phyloP scores from a whole-genome alignment of 1,140 invertebrate genomes.

The Psilanteris sp. region DNA sequence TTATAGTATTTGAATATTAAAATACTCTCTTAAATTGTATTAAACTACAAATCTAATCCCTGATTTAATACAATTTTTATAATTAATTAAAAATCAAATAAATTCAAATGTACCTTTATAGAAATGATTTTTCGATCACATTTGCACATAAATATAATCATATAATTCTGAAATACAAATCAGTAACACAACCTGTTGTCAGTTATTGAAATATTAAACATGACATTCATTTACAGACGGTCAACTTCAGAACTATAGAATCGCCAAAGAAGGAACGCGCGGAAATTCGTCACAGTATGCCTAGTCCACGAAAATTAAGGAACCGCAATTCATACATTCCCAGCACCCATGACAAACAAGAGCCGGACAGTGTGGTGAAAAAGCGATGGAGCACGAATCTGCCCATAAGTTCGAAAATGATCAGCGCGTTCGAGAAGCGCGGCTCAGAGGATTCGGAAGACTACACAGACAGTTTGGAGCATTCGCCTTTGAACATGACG shows the following conservation, averaged over 20 bases:
- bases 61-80: too few species aligned
- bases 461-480: slow-evolving; percentile 87
- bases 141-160: too few species aligned
- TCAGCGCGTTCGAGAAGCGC: slow-evolving; percentile 85
- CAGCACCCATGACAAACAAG: slow-evolving; percentile 75
- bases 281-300: slow-evolving; percentile 73
- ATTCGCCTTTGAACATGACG: slow-evolving; percentile 76
- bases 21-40: too few species aligned
- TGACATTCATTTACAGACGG: slow-evolving; percentile 2
- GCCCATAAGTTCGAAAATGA: slow-evolving; percentile 82
- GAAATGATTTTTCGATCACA: too few species aligned
- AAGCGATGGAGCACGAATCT: slow-evolving; percentile 88
- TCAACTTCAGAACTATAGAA: slow-evolving; percentile 66
- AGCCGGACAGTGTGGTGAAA: slow-evolving; percentile 81
- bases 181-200: too few species aligned
- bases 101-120: too few species aligned
- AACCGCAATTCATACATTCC: slow-evolving; percentile 84
- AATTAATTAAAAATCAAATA: too few species aligned
- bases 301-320: slow-evolving; percentile 81
- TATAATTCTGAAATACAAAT: neutral
- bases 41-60: too few species aligned
- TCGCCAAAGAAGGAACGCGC: slow-evolving; percentile 78
- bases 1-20: too few species aligned
- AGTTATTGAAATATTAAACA: too few species aligned
- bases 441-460: slow-evolving; percentile 85